phyloP scores from a whole-genome alignment of 2,113 vertebrate genomes.

The Mugil cephalus region DNA sequence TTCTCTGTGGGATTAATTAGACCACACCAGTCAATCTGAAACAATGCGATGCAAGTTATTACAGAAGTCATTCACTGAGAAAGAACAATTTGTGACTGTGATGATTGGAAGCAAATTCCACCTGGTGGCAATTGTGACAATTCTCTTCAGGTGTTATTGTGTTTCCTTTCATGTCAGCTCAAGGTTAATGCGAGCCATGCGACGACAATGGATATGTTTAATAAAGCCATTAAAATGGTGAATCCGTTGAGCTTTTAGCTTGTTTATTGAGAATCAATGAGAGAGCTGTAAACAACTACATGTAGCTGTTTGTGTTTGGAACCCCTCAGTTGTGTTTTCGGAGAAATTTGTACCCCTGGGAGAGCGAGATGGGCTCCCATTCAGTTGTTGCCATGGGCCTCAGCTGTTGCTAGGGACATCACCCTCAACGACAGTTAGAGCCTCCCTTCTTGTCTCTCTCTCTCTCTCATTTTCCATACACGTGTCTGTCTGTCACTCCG shows the following conservation, averaged over 20 bases:
- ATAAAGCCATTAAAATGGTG: constrained; percentile 40
- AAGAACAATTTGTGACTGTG: constrained; percentile 48
- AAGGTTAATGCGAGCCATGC: constrained; percentile 49
- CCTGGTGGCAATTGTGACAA: constrained; percentile 47
- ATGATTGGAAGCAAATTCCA: constrained; percentile 63
- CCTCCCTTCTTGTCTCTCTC: not conserved
- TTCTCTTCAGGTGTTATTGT: constrained; percentile 46
- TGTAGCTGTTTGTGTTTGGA: constrained; percentile 21
- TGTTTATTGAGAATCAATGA: constrained; percentile 10
- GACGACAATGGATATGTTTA: constrained; percentile 46
- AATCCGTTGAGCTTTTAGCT: constrained; percentile 5
- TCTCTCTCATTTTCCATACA: constrained; percentile 3
- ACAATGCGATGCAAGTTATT: constrained; percentile 40
- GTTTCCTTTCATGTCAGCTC: constrained; percentile 44
- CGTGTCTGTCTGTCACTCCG: not conserved
- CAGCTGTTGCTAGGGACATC: constrained; percentile 72
- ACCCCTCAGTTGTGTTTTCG: constrained; percentile 35
- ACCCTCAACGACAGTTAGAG: constrained; percentile 47
- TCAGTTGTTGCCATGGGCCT: constrained; percentile 65
- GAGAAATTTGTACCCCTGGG: constrained; percentile 37
- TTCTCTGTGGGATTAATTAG: constrained; percentile 56
- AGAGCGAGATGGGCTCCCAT: constrained; percentile 48
- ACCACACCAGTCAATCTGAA: constrained; percentile 47
- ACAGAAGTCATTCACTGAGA: constrained; percentile 44
- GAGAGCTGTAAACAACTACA: constrained; percentile 12